phyloP scores from a whole-genome alignment of 2,113 vertebrate species.

The Otus sunia region DNA sequence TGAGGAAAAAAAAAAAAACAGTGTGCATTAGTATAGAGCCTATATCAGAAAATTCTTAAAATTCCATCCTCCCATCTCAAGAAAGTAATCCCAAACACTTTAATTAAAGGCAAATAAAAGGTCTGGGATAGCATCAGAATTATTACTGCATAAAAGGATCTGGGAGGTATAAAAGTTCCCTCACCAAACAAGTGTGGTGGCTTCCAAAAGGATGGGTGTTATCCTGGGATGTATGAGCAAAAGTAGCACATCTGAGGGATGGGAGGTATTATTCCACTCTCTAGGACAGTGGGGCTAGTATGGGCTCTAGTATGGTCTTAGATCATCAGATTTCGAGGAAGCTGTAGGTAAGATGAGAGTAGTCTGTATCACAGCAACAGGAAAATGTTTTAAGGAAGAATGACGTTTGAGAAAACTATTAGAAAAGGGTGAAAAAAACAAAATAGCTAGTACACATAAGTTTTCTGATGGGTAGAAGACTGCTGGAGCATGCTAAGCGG shows the following conservation, averaged over 20 bases:
- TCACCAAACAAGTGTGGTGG: background rate
- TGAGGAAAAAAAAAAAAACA: background rate
- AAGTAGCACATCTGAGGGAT: background rate
- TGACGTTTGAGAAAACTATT: background rate
- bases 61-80: background rate
- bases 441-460: accelerated
- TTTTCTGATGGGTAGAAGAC: background rate
- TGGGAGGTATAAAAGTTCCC: background rate
- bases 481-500: background rate
- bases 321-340: background rate
- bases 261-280: background rate
- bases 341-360: background rate
- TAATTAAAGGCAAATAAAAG: background rate
- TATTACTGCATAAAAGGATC: background rate
- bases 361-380: background rate
- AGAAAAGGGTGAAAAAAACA: background rate
- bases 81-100: background rate
- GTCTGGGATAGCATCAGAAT: background rate
- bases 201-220: background rate
- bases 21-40: background rate
- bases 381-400: background rate
- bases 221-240: background rate
- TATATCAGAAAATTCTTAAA: background rate
- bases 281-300: background rate
- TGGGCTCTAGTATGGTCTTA: background rate